A percentile compares a stretch with the other conserved stretches of the same genome.
Conservation (phyloP, 64 coral and sea anemone species). For the Anthopleura sola region DNA sequence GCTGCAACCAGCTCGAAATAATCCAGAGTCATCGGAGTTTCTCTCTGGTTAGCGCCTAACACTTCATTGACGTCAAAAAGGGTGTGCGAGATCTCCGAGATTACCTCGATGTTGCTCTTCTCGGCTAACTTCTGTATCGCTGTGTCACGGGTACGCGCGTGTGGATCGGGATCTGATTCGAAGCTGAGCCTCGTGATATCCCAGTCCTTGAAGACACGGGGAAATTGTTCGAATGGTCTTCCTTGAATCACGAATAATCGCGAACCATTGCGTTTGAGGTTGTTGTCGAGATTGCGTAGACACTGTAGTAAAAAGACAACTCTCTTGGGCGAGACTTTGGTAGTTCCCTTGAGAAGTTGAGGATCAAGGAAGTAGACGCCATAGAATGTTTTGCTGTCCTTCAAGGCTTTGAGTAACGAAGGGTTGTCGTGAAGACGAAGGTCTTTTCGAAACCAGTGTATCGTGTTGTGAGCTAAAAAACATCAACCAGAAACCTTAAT, state of each 20-base stretch:
- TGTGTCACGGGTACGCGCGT: constrained; percentile 7
- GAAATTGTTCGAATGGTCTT: constrained; percentile 15
- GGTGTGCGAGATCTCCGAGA: constrained; percentile 41
- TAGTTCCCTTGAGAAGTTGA: background rate
- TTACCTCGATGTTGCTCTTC: constrained; percentile 33
- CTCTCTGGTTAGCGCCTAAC: background rate
- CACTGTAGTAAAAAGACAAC: constrained; percentile 41
- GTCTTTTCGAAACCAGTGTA: constrained; percentile 66
- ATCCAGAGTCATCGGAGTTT: constrained; percentile 18
- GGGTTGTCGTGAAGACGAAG: constrained; percentile 63
- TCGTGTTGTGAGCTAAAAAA: constrained; percentile 29
- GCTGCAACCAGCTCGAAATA: constrained; percentile 21
- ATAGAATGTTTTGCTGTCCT: constrained; percentile 40
- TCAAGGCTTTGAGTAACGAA: constrained; percentile 21
- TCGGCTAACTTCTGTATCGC: constrained; percentile 6
- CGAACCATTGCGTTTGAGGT: constrained; percentile 23
- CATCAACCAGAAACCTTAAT: background rate
- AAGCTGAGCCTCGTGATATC: constrained; percentile 43
- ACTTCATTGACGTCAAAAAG: constrained; percentile 26
- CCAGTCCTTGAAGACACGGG: constrained; percentile 43
- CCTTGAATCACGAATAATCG: constrained; percentile 38
- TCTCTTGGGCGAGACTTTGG: constrained; percentile 23
- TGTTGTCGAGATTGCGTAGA: constrained; percentile 41
- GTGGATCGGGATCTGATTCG: constrained; percentile 37
- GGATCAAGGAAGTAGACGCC: constrained; percentile 40